phyloP scores from a whole-genome alignment of 2,888 invertebrate species.

The Hirtodrosophila histrioides region DNA sequence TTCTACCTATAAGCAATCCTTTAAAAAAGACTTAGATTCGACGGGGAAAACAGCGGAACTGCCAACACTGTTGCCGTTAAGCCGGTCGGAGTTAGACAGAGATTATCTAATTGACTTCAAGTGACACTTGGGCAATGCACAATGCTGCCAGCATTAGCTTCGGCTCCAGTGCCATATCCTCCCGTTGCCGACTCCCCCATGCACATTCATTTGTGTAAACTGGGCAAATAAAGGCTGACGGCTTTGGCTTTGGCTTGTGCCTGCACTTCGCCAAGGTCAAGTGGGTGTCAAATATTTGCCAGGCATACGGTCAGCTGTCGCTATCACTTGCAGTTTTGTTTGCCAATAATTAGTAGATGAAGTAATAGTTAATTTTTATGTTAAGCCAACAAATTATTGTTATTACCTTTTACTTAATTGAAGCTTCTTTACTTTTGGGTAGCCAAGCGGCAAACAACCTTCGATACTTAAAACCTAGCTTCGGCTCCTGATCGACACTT shows the following conservation, averaged over 20 bases:
- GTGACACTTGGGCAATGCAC: conserved; percentile 34
- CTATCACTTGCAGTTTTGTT: conserved; percentile 50
- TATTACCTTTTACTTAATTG: conserved; percentile 52
- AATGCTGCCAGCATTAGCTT: conserved; percentile 17
- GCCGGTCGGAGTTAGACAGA: conserved; percentile 8
- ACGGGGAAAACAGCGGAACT: no score
- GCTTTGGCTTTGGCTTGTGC: conserved; percentile 12
- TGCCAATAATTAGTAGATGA: conserved; percentile 69
- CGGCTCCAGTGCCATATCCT: conserved; percentile 11
- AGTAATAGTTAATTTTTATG: conserved; percentile 69
- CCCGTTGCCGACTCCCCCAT: conserved; percentile 1
- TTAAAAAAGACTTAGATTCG: no score
- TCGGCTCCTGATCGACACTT: conserved; percentile 14
- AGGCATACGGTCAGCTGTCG: conserved; percentile 24
- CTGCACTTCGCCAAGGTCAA: conserved; percentile 68
- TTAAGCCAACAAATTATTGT: conserved; percentile 57
- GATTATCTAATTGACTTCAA: conserved; percentile 54
- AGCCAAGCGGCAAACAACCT: conserved; percentile 48
- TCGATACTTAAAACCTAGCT: conserved; percentile 4
- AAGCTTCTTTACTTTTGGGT: conserved; percentile 33
- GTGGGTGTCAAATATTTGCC: conserved; percentile 63
- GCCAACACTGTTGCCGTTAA: neutral
- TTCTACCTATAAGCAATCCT: no score
- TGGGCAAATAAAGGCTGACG: conserved; percentile 42
- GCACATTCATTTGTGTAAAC: conserved; percentile 41